These are phyloP conservation scores for Alsophila aescularia DNA, from an alignment of 2,888 invertebrate species.

Conservation along the genomic window DNA sequence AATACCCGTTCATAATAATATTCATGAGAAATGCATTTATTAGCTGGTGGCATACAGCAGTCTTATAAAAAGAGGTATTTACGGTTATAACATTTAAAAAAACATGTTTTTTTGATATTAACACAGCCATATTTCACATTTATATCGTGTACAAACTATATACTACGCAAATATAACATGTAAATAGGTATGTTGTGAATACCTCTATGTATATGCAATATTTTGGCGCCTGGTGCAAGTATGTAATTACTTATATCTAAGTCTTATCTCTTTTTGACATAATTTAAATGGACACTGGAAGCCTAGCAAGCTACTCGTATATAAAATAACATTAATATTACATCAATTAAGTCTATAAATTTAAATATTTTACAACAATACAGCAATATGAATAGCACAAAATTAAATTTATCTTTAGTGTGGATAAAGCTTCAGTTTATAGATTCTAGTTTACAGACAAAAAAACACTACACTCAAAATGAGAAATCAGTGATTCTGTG, in stretches of 20 bases:
- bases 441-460: too few relatives aligned
- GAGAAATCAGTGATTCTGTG: too few relatives aligned
- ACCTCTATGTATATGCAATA: too few relatives aligned
- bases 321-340: slow-evolving; percentile 4
- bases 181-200: neutral
- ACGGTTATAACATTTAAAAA: slow-evolving; percentile 71
- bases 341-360: neutral
- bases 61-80: slow-evolving; percentile 80
- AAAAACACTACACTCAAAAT: too few relatives aligned
- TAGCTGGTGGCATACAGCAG: slow-evolving; percentile 65
- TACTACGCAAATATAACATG: slow-evolving; percentile 46
- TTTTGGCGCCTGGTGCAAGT: too few relatives aligned
- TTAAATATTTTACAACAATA: slow-evolving; percentile 14
- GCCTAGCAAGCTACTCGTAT: slow-evolving; percentile 6
- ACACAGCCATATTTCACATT: slow-evolving; percentile 79
- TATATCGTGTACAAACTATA: slow-evolving; percentile 51
- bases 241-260: too few relatives aligned
- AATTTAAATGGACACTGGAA: slow-evolving; percentile 1
- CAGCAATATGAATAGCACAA: slow-evolving; percentile 25
- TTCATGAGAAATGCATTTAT: slow-evolving; percentile 52
- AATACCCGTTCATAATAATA: too few relatives aligned
- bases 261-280: too few relatives aligned
- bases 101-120: slow-evolving; percentile 81
- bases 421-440: slow-evolving; percentile 45
- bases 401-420: slow-evolving; percentile 38